Evolutionary conservation across 2,888 invertebrate genomes (phyloP).

Genomic region (Cheilosia pagana): DNA sequence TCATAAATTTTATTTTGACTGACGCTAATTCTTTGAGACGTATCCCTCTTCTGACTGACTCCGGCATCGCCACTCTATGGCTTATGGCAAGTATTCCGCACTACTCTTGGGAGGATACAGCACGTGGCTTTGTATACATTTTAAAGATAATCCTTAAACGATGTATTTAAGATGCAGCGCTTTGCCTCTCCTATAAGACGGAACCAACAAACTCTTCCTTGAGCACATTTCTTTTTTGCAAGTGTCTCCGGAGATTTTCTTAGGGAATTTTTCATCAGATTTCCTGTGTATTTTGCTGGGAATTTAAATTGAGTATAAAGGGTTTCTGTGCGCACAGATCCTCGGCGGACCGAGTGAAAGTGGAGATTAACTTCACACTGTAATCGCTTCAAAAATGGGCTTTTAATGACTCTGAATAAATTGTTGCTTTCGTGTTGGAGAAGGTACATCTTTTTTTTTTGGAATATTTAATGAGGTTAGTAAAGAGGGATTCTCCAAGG

Average conservation of each 20-base stretch:
- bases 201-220: conserved; percentile 9
- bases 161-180: conserved; percentile 32
- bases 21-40: conserved; percentile 15
- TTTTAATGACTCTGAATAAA: conserved; percentile 15
- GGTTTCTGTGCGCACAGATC: conserved; percentile 1
- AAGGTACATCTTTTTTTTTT: no score
- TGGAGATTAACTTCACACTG: conserved; percentile 25
- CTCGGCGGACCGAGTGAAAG: background rate
- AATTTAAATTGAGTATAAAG: conserved; percentile 30
- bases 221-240: conserved; percentile 1
- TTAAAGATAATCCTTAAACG: conserved; percentile 48
- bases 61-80: no score
- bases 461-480: no score
- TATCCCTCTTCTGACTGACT: background rate
- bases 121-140: conserved; percentile 46
- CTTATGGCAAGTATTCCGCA: background rate
- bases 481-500: no score
- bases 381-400: conserved; percentile 33
- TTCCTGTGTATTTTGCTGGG: conserved; percentile 16
- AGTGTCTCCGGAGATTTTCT: conserved; percentile 37
- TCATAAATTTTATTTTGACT: conserved; percentile 30
- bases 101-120: conserved; percentile 14
- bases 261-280: conserved; percentile 25
- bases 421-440: background rate
- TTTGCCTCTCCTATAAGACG: background rate